phyloP scores from a whole-genome alignment of 2,797 vertebrate genomes.

The Discoglossus pictus region DNA sequence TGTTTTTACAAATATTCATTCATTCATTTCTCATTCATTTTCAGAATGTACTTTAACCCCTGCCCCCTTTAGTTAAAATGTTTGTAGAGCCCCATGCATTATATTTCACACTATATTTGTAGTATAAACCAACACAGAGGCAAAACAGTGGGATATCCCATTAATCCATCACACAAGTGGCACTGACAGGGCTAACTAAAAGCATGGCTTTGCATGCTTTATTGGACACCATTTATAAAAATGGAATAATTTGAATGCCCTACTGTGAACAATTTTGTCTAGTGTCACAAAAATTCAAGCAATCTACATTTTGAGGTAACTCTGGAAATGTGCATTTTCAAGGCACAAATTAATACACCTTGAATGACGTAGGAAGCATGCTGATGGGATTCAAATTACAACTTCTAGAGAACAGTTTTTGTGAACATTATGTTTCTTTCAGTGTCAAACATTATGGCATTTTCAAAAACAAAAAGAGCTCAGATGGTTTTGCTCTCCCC shows the following conservation, averaged over 20 bases:
- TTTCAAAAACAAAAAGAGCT: constrained; percentile 23
- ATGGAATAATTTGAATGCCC: constrained; percentile 40
- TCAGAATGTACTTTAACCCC: too few relatives aligned
- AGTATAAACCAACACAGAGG: constrained; percentile 20
- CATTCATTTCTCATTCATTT: too few relatives aligned
- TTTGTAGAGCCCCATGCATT: constrained; percentile 7
- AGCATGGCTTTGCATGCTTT: constrained; percentile 31
- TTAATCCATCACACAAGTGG: constrained; percentile 34
- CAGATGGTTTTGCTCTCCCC: constrained; percentile 22
- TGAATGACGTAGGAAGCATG: constrained; percentile 29
- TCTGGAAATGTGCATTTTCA: constrained; percentile 22
- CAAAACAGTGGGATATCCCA: constrained; percentile 27
- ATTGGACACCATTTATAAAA: constrained; percentile 39
- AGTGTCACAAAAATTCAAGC: constrained; percentile 24
- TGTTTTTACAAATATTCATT: too few relatives aligned
- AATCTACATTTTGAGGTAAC: constrained; percentile 23
- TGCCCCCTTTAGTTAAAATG: too few relatives aligned
- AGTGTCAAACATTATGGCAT: constrained; percentile 23
- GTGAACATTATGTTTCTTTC: constrained; percentile 26
- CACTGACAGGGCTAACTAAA: constrained; percentile 29
- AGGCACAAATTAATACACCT: constrained; percentile 35
- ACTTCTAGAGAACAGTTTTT: constrained; percentile 23
- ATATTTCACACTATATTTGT: constrained; percentile 22
- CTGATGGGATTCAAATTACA: constrained; percentile 40
- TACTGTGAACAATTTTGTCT: constrained; percentile 46